phyloP scores from a whole-genome alignment of 2,888 invertebrate genomes.

The Noctua comes region DNA sequence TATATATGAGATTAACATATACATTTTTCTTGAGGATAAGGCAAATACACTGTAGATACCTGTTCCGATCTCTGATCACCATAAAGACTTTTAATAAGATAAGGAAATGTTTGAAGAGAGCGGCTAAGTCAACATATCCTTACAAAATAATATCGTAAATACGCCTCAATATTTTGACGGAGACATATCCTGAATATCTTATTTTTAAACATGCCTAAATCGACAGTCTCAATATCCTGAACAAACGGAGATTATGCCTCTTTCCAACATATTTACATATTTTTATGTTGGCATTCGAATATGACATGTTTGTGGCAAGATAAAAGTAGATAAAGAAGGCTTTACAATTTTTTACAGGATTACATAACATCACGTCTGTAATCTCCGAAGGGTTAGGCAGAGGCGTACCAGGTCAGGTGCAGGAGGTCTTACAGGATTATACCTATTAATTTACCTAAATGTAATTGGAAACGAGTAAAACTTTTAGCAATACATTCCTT shows the following conservation, averaged over 20 bases:
- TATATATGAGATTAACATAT: too few relatives aligned
- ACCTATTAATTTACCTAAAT: not conserved
- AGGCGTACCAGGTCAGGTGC: not conserved
- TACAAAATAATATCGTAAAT: not conserved
- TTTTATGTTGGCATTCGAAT: not conserved
- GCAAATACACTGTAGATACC: not conserved
- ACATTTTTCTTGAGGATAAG: too few relatives aligned
- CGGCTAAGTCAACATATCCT: not conserved
- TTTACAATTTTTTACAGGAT: not conserved
- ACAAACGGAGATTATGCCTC: conserved; percentile 19
- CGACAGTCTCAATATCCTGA: conserved; percentile 26
- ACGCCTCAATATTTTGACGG: not conserved
- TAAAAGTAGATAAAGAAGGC: not conserved
- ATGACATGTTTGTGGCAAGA: not conserved
- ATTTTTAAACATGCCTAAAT: conserved; percentile 13
- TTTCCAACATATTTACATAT: not conserved
- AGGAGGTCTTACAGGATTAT: not conserved
- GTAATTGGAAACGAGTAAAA: not conserved
- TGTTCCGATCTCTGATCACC: not conserved
- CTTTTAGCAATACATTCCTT: not conserved
- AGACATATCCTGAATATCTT: conserved; percentile 9
- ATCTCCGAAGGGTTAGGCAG: not conserved
- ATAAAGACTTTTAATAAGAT: not conserved
- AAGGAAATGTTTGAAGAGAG: not conserved
- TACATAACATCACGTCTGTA: too few relatives aligned